These are phyloP conservation scores for Empidonax alnorum DNA, from an alignment of 2,113 vertebrate genomes.

Conservation along the genomic window DNA sequence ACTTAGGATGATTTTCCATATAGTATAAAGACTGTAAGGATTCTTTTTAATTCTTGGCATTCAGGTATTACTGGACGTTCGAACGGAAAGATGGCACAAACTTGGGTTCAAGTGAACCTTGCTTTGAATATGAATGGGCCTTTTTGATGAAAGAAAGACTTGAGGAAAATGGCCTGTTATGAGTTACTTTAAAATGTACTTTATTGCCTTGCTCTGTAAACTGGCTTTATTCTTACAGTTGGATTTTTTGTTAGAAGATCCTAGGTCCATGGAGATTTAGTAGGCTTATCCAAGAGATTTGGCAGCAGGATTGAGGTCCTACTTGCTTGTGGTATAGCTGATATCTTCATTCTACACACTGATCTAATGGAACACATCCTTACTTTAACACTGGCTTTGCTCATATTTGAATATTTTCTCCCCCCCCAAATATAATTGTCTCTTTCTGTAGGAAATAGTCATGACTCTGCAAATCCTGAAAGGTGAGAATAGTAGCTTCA, in stretches of 20 bases:
- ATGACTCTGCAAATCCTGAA: not conserved
- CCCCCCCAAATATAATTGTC: not conserved
- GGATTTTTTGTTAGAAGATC: not conserved
- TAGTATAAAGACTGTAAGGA: not conserved
- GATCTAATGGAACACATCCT: not conserved
- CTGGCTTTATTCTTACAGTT: not conserved
- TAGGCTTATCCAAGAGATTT: not conserved
- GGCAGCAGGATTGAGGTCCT: not conserved
- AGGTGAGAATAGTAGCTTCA: not conserved
- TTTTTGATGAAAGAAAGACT: not conserved
- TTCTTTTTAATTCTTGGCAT: not conserved
- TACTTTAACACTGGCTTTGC: not conserved
- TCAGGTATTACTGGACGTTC: fast-evolving
- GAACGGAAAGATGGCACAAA: not conserved
- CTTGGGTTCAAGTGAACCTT: not conserved
- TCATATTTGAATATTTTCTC: not conserved
- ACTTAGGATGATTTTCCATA: fast-evolving
- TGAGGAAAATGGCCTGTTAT: not conserved
- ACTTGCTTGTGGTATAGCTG: not conserved
- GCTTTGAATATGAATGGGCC: not conserved
- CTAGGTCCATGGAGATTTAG: not conserved
- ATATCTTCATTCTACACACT: not conserved
- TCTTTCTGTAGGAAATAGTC: not conserved
- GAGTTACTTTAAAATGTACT: not conserved
- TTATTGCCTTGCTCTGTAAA: not conserved